Conservation (phyloP, 2,113 vertebrate species). For the Neopipo cinnamomea region DNA sequence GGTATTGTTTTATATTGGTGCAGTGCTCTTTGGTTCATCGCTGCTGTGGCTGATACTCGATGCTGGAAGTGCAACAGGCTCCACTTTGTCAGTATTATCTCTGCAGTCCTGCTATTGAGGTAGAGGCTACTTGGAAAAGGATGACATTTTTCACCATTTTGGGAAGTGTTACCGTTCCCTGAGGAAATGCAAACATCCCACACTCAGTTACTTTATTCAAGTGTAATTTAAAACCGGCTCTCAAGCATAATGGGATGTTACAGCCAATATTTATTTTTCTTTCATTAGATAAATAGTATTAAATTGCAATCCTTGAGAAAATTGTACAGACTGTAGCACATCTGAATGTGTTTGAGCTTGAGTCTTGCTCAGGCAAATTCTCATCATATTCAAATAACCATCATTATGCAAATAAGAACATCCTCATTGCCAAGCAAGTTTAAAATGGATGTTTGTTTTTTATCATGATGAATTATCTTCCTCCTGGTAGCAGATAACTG, state of each 20-base stretch:
- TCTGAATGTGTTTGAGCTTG: constrained; percentile 63
- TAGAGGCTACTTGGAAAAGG: not conserved
- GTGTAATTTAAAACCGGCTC: constrained; percentile 28
- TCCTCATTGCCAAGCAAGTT: constrained; percentile 46
- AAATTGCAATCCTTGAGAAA: constrained; percentile 72
- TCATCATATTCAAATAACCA: constrained; percentile 69
- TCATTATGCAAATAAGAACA: constrained; percentile 71
- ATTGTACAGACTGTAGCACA: constrained; percentile 40
- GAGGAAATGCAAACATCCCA: constrained; percentile 13
- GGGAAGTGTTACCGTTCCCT: not conserved
- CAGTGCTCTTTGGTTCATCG: not conserved
- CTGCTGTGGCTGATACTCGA: not conserved
- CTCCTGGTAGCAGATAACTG: constrained; percentile 1
- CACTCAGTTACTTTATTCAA: constrained; percentile 36
- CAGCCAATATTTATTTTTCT: constrained; percentile 71
- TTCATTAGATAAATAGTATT: constrained; percentile 75
- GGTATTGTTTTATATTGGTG: not conserved
- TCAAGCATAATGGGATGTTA: constrained; percentile 53
- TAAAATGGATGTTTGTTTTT: constrained; percentile 68
- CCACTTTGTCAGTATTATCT: not conserved
- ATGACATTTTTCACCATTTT: not conserved
- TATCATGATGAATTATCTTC: constrained; percentile 53
- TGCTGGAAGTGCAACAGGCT: not conserved
- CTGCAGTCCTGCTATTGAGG: not conserved
- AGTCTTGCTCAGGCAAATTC: constrained; percentile 63